Conservation (phyloP, 2,797 vertebrate species). For the Acrossocheilus wenchowensis region DNA sequence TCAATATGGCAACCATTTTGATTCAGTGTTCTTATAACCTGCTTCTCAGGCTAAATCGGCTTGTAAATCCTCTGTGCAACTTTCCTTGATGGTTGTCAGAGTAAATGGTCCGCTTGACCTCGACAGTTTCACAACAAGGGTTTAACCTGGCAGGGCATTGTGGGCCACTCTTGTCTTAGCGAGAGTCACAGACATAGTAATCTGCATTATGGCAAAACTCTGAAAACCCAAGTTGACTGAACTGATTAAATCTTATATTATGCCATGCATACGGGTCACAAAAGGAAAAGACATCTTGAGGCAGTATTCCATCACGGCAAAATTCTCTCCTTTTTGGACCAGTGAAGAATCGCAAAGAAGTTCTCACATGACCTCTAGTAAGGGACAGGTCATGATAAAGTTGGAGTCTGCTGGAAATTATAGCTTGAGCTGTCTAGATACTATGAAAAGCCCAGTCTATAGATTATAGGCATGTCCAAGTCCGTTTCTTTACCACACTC, state of each 20-base stretch:
- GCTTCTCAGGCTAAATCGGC: background rate
- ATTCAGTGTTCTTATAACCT: conserved; percentile 1
- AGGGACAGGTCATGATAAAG: conserved; percentile 27
- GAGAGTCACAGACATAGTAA: conserved; percentile 48
- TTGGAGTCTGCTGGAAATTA: conserved; percentile 38
- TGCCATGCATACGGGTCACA: background rate
- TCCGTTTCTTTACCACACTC: conserved; percentile 12
- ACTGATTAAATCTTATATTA: conserved; percentile 63
- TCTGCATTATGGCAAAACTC: conserved; percentile 38
- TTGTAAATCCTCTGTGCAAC: conserved; percentile 1
- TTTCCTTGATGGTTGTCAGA: conserved; percentile 3
- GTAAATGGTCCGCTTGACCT: conserved; percentile 22
- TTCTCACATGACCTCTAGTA: conserved; percentile 32
- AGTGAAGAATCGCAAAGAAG: conserved; percentile 49
- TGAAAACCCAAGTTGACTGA: conserved; percentile 62
- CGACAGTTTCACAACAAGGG: background rate
- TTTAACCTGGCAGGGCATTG: conserved; percentile 9
- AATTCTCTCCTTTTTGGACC: conserved; percentile 49
- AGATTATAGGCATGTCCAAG: conserved; percentile 4
- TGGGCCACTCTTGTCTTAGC: background rate
- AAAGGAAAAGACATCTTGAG: conserved; percentile 22
- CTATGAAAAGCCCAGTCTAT: conserved; percentile 40
- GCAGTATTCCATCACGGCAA: conserved; percentile 57
- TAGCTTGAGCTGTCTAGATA: conserved; percentile 30
- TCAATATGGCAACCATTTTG: conserved; percentile 39